Evolutionary conservation across 2,888 invertebrate genomes (phyloP).

Genomic region (Heliconius ismenius): DNA sequence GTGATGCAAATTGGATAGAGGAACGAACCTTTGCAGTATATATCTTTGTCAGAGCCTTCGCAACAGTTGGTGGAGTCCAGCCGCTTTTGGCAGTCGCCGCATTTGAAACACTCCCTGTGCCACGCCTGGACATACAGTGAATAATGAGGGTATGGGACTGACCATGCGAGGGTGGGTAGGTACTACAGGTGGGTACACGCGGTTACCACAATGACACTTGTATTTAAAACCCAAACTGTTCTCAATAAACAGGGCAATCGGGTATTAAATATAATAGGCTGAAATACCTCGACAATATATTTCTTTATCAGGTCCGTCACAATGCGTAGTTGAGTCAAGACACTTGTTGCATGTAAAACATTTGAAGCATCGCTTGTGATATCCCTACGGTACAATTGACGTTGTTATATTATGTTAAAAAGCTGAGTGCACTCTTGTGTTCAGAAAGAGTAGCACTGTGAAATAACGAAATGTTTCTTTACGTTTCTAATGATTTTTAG

Average conservation of each 20-base stretch:
- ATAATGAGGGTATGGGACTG: slow-evolving; percentile 57
- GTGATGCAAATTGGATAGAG: slow-evolving; percentile 41
- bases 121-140: slow-evolving; percentile 86
- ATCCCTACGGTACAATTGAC: slow-evolving; percentile 84
- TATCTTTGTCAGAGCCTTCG: slow-evolving; percentile 96
- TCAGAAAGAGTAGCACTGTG: slow-evolving; percentile 23
- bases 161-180: slow-evolving; percentile 61
- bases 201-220: slow-evolving; percentile 68
- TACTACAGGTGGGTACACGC: slow-evolving; percentile 56
- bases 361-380: slow-evolving; percentile 95
- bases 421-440: slow-evolving; percentile 26
- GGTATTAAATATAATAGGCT: slow-evolving; percentile 43
- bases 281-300: slow-evolving; percentile 94
- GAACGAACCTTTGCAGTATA: slow-evolving; percentile 96
- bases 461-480: slow-evolving; percentile 6
- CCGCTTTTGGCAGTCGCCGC: slow-evolving; percentile 92
- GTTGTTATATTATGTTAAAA: slow-evolving; percentile 34
- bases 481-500: slow-evolving; percentile 18
- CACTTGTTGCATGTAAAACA: slow-evolving; percentile 92
- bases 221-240: slow-evolving; percentile 61
- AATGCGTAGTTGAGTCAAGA: slow-evolving; percentile 93
- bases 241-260: slow-evolving; percentile 28
- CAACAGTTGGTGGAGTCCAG: slow-evolving; percentile 95
- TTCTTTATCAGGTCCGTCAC: slow-evolving; percentile 95
- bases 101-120: slow-evolving; percentile 97